phyloP scores from a whole-genome alignment of 1,140 invertebrate genomes.

The Rhynchophorus ferrugineus region DNA sequence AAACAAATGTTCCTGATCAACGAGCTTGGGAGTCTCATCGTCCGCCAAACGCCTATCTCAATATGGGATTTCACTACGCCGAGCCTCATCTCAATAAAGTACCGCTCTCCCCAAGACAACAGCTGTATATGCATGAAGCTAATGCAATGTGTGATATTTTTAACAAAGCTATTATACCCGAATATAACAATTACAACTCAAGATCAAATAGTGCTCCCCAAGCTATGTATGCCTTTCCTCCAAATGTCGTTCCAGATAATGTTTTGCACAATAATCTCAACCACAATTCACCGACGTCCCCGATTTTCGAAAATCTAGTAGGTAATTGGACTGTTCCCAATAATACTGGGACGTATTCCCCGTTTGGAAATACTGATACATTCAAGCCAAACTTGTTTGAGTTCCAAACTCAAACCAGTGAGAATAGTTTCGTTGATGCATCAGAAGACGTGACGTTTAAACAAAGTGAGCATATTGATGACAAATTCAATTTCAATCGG shows the following conservation, averaged over 20 bases:
- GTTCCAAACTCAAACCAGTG: slow-evolving; percentile 23
- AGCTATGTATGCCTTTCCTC: slow-evolving; percentile 11
- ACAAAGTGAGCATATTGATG: slow-evolving; percentile 18
- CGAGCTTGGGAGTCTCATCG: slow-evolving; percentile 31
- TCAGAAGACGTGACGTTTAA: slow-evolving; percentile 20
- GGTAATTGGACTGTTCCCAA: slow-evolving; percentile 76
- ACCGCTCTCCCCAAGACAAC: slow-evolving; percentile 24
- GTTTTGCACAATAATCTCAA: slow-evolving; percentile 10
- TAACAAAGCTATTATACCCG: slow-evolving; percentile 17
- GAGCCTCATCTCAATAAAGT: slow-evolving; percentile 24
- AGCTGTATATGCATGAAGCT: slow-evolving; percentile 27
- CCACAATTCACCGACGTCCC: slow-evolving; percentile 6
- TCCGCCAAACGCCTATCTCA: slow-evolving; percentile 34
- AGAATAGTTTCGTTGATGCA: slow-evolving; percentile 12
- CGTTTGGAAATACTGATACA: slow-evolving; percentile 55
- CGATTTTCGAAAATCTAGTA: slow-evolving; percentile 63
- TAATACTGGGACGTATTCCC: slow-evolving; percentile 71
- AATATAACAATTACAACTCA: slow-evolving; percentile 12
- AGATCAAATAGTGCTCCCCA: slow-evolving; percentile 18
- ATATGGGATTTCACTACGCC: slow-evolving; percentile 22
- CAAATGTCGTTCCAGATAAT: slow-evolving; percentile 9
- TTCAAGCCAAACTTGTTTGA: slow-evolving; percentile 30
- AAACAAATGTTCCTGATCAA: slow-evolving; percentile 34
- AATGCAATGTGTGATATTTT: slow-evolving; percentile 22
- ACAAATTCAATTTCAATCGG: slow-evolving; percentile 38